Conservation (phyloP, 1,140 invertebrate genomes). For the Potamilus streckersoni region DNA sequence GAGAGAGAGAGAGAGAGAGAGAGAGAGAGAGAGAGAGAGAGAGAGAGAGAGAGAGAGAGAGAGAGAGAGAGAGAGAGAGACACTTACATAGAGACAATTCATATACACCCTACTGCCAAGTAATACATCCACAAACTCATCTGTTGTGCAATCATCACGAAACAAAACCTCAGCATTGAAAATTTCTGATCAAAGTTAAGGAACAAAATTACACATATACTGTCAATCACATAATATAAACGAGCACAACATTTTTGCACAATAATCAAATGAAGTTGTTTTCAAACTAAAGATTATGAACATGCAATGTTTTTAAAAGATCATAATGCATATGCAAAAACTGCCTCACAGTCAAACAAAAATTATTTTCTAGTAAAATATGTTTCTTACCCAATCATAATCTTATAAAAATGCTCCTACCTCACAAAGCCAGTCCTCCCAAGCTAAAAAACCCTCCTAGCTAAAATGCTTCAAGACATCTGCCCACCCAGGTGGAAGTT, state of each 20-base stretch:
- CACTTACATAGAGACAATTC: slow-evolving; percentile 88
- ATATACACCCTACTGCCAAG: slow-evolving; percentile 97
- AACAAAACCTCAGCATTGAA: slow-evolving; percentile 98
- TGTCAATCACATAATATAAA: not conserved
- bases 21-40: too few species aligned
- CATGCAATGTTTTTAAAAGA: not conserved
- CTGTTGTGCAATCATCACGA: slow-evolving; percentile 93
- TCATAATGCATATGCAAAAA: too few species aligned
- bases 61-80: too few species aligned
- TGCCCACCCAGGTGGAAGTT: too few species aligned
- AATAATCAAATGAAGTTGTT: not conserved
- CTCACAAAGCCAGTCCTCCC: too few species aligned
- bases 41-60: too few species aligned
- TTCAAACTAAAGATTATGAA: not conserved
- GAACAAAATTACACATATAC: not conserved
- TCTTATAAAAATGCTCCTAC: too few species aligned
- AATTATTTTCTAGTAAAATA: too few species aligned
- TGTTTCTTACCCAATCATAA: too few species aligned
- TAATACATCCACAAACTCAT: slow-evolving; percentile 99
- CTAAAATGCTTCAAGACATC: too few species aligned
- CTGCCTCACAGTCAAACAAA: not conserved
- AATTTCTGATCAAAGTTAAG: slow-evolving; percentile 75
- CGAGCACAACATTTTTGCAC: not conserved
- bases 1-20: too few species aligned
- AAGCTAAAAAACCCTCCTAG: too few species aligned